A percentile compares a stretch with the other conserved stretches of the same genome.
These are phyloP conservation scores for Bugulina stolonifera DNA, from an alignment of 2,888 invertebrate genomes.

Conservation along the genomic window DNA sequence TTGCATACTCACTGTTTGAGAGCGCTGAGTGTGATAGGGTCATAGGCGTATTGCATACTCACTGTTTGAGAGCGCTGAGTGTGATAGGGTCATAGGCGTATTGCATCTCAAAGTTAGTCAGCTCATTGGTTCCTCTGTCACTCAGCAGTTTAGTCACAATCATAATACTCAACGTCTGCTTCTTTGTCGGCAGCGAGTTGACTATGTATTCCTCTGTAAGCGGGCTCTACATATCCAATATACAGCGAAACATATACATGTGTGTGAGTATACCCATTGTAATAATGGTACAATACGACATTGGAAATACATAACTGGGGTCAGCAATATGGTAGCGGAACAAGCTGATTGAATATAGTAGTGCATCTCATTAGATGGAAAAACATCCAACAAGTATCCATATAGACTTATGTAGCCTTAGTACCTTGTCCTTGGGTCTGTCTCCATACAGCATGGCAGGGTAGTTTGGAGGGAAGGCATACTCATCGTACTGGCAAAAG, in stretches of 20 bases:
- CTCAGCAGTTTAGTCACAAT: constrained; percentile 47
- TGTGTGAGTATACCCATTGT: too few species aligned
- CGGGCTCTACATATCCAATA: constrained; percentile 33
- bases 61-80: constrained; percentile 43
- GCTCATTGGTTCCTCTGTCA: constrained; percentile 38
- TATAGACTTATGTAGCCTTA: too few species aligned
- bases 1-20: too few species aligned
- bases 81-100: constrained; percentile 46
- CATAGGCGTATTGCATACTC: too few species aligned
- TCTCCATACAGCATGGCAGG: not conserved
- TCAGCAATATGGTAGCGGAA: too few species aligned
- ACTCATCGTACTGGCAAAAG: constrained; percentile 46
- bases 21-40: too few species aligned
- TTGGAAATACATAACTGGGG: too few species aligned
- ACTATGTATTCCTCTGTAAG: constrained; percentile 45
- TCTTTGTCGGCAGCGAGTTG: constrained; percentile 39
- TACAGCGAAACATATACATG: too few species aligned
- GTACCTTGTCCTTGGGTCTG: not conserved
- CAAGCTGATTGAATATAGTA: too few species aligned
- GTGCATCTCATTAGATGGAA: too few species aligned
- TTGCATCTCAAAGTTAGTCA: constrained; percentile 50
- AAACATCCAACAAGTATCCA: too few species aligned
- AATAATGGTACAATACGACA: too few species aligned
- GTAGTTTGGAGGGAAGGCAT: constrained; percentile 47
- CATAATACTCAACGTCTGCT: constrained; percentile 46